A percentile compares a stretch with the other conserved stretches of the same genome.
phyloP scores from a whole-genome alignment of 2,113 vertebrate genomes.

The Casuarius casuarius region DNA sequence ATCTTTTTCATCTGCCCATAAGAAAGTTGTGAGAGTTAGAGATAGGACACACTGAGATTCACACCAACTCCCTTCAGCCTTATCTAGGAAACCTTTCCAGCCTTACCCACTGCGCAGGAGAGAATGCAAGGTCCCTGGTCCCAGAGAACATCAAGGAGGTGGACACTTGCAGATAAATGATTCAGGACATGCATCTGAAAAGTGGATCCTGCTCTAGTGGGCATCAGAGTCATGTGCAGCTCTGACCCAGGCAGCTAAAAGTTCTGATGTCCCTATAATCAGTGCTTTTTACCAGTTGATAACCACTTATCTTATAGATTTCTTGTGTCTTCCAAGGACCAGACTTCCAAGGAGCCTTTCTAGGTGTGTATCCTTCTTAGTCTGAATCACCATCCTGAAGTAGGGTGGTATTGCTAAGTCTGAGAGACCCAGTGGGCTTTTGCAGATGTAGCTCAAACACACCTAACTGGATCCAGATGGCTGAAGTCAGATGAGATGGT shows the following conservation, averaged over 20 bases:
- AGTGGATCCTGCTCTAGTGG: background rate
- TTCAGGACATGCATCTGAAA: background rate
- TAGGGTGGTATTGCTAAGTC: background rate
- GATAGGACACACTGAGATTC: background rate
- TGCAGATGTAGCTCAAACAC: background rate
- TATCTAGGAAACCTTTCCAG: background rate
- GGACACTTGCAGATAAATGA: background rate
- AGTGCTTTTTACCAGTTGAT: background rate
- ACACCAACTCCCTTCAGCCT: background rate
- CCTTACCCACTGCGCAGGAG: background rate
- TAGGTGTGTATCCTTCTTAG: background rate
- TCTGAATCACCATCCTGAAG: background rate
- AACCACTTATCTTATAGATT: background rate
- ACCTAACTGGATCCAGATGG: background rate
- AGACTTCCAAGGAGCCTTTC: background rate
- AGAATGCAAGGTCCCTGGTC: background rate
- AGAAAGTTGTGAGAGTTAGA: background rate
- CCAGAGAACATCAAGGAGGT: background rate
- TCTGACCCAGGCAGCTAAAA: background rate
- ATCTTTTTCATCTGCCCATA: background rate
- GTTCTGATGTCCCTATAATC: background rate
- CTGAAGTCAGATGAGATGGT: background rate
- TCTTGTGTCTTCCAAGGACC: background rate
- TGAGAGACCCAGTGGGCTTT: accelerated
- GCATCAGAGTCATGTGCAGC: background rate